phyloP scores from a whole-genome alignment of 2,113 vertebrate species.

The Microcebus lehilahytsara region DNA sequence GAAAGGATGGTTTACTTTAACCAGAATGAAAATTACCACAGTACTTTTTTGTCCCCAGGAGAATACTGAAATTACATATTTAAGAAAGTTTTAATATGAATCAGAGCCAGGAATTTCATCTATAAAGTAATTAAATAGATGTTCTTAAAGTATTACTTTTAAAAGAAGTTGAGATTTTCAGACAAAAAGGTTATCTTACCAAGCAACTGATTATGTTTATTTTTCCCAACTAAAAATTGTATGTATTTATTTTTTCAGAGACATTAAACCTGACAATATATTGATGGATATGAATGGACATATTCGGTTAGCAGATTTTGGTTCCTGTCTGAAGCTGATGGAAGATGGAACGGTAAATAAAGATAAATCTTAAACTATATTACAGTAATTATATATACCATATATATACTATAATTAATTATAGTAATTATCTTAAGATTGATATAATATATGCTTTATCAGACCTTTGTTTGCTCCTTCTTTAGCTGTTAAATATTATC shows the following conservation, averaged over 20 bases:
- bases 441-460: not conserved
- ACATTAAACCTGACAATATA: constrained; percentile 99
- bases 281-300: constrained; percentile 99
- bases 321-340: constrained; percentile 98
- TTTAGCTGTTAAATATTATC: constrained; percentile 9
- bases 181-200: not conserved
- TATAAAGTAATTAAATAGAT: not conserved
- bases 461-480: not conserved
- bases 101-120: constrained; percentile 1
- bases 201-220: not conserved
- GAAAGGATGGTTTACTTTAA: not conserved
- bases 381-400: no score
- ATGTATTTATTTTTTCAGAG: constrained; percentile 85
- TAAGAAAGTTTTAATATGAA: not conserved
- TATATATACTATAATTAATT: no score
- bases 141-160: constrained; percentile 21
- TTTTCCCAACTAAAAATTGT: constrained; percentile 64
- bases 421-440: not conserved
- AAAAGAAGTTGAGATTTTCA: constrained; percentile 32
- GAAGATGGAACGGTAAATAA: constrained; percentile 95
- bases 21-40: not conserved
- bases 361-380: constrained; percentile 32
- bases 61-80: not conserved
- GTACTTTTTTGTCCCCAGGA: not conserved
- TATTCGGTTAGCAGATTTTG: constrained; percentile 98